These are phyloP conservation scores for Enteromius treurensis DNA, from an alignment of 2,797 vertebrate species.

Conservation along the genomic window DNA sequence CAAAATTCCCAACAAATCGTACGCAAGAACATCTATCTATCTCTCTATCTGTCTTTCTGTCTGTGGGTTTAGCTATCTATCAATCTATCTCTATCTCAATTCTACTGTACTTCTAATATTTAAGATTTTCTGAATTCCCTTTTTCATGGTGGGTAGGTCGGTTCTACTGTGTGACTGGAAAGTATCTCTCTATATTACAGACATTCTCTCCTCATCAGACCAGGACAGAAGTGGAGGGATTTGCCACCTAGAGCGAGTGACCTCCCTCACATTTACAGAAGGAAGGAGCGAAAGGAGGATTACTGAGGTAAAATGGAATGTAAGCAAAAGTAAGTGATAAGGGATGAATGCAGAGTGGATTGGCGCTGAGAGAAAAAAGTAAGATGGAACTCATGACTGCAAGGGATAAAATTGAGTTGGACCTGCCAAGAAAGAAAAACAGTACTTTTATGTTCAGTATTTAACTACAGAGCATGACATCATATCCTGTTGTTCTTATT, in stretches of 20 bases:
- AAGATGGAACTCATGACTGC: not conserved
- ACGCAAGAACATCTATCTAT: not conserved
- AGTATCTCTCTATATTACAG: constrained; percentile 40
- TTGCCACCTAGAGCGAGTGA: not conserved
- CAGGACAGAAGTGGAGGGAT: not conserved
- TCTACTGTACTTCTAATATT: constrained; percentile 5
- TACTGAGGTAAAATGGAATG: constrained; percentile 2
- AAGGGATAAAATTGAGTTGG: not conserved
- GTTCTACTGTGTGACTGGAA: not conserved
- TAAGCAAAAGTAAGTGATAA: constrained; percentile 19
- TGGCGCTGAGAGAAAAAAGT: not conserved
- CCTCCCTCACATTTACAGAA: constrained; percentile 3
- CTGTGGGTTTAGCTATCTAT: not conserved
- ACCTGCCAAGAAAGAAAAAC: not conserved
- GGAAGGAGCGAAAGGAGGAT: constrained; percentile 8
- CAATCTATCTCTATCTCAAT: not conserved
- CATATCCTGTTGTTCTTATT: not conserved
- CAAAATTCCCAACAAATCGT: not conserved
- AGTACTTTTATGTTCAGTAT: not conserved
- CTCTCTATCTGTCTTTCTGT: constrained; percentile 31
- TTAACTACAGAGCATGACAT: not conserved
- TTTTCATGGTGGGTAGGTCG: not conserved
- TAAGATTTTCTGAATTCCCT: not conserved
- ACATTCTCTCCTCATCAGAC: constrained; percentile 20
- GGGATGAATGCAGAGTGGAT: constrained; percentile 3